Conservation (phyloP, 2,888 invertebrate genomes). For the Athripsodes cinereus region DNA sequence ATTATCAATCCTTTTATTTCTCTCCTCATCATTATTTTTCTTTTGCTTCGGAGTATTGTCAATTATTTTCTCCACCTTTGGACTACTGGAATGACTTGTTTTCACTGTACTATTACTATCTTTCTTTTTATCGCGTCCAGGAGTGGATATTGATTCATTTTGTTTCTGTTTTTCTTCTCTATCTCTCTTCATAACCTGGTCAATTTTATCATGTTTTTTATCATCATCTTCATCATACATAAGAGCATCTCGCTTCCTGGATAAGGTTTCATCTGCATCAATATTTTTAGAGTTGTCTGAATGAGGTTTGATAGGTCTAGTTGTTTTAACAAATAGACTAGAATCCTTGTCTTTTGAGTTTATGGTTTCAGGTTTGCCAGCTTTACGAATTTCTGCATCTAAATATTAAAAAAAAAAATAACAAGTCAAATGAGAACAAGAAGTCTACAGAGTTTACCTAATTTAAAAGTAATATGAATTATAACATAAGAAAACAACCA, state of each 20-base stretch:
- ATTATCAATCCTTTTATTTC: constrained; percentile 4
- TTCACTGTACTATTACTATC: too few relatives aligned
- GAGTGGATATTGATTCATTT: constrained; percentile 11
- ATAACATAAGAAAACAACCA: too few relatives aligned
- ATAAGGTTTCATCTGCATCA: constrained; percentile 15
- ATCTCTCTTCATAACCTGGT: constrained; percentile 39
- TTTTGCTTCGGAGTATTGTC: neutral
- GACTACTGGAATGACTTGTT: neutral
- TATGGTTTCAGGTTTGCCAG: constrained; percentile 39
- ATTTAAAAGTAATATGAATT: too few relatives aligned
- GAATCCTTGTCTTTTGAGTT: constrained; percentile 30
- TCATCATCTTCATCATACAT: constrained; percentile 47
- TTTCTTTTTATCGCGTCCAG: constrained; percentile 10
- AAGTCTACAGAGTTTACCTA: too few relatives aligned
- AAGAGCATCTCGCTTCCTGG: constrained; percentile 39
- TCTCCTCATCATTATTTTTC: neutral
- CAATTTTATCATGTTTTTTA: constrained; percentile 40
- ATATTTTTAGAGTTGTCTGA: constrained; percentile 4
- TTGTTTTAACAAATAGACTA: constrained; percentile 36
- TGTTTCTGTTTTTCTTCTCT: constrained; percentile 33
- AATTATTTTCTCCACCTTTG: neutral
- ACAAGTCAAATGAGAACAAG: too few relatives aligned
- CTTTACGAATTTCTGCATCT: constrained; percentile 44
- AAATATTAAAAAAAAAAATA: too few relatives aligned
- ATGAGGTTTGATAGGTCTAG: constrained; percentile 28